Conservation (phyloP, 1,140 invertebrate genomes). For the Eueides isabella region DNA sequence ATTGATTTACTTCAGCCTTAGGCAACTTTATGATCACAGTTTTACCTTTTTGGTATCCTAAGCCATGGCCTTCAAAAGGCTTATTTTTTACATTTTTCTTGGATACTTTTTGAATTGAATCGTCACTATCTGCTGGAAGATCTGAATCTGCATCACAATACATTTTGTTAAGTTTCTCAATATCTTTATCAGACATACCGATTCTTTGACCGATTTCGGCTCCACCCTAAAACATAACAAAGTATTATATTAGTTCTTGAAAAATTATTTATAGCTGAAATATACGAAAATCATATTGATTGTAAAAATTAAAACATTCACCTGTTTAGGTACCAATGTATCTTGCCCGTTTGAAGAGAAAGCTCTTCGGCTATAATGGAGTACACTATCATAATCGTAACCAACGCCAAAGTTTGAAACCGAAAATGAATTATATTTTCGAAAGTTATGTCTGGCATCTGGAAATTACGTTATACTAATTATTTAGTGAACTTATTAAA, state of each 20-base stretch:
- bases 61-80: slow-evolving; percentile 72
- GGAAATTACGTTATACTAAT: slow-evolving; percentile 30
- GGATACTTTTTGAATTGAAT: slow-evolving; percentile 39
- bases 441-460: slow-evolving; percentile 85
- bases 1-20: slow-evolving; percentile 56
- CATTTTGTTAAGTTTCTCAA: slow-evolving; percentile 86
- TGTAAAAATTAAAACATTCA: slow-evolving; percentile 42
- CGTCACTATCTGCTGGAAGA: slow-evolving; percentile 36
- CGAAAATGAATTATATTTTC: slow-evolving; percentile 85
- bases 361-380: slow-evolving; percentile 88
- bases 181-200: slow-evolving; percentile 86
- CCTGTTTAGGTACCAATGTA: slow-evolving; percentile 84
- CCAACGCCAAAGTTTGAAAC: slow-evolving; percentile 85
- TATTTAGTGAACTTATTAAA: not conserved
- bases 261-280: not conserved
- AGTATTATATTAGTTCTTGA: not conserved
- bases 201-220: slow-evolving; percentile 84
- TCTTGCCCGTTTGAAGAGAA: slow-evolving; percentile 86
- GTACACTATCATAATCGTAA: slow-evolving; percentile 89
- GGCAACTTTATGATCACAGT: slow-evolving; percentile 73
- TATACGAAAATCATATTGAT: slow-evolving; percentile 1
- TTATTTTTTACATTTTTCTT: slow-evolving; percentile 66
- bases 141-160: slow-evolving; percentile 79
- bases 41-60: slow-evolving; percentile 79
- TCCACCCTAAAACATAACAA: slow-evolving; percentile 56